phyloP scores from a whole-genome alignment of 1,140 invertebrate genomes.

The Fopius arisanus region DNA sequence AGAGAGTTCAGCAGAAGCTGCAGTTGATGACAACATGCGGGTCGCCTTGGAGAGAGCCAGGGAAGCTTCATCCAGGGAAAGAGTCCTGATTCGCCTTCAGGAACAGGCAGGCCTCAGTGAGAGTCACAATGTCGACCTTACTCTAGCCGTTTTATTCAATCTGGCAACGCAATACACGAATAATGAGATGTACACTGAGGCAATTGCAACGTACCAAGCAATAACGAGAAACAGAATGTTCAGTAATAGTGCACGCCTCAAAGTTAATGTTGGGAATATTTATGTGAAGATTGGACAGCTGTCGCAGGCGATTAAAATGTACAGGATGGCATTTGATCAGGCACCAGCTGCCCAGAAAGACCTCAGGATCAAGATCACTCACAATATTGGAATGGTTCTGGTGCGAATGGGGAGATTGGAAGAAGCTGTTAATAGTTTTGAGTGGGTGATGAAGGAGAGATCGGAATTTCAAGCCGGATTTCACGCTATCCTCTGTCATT shows the following conservation, averaged over 20 bases:
- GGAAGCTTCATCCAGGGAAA: constrained; percentile 93
- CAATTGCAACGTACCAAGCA: constrained; percentile 92
- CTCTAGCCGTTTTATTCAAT: constrained; percentile 93
- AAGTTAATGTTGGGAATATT: constrained; percentile 99
- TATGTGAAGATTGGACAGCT: constrained; percentile 95
- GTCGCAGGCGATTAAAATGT: constrained; percentile 96
- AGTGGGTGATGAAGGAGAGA: constrained; percentile 97
- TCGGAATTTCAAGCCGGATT: constrained; percentile 88
- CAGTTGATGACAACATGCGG: constrained; percentile 68
- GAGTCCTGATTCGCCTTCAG: constrained; percentile 86
- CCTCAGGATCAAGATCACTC: constrained; percentile 94
- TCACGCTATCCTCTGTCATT: constrained; percentile 92
- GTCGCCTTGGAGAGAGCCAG: constrained; percentile 91
- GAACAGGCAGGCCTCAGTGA: constrained; percentile 89
- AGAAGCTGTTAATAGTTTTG: constrained; percentile 95
- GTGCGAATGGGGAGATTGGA: constrained; percentile 95
- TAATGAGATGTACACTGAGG: constrained; percentile 95
- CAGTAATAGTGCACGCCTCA: constrained; percentile 87
- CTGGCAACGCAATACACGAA: constrained; percentile 91
- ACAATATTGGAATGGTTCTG: constrained; percentile 96
- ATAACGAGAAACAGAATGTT: constrained; percentile 88
- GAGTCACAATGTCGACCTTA: constrained; percentile 90
- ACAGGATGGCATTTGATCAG: constrained; percentile 96
- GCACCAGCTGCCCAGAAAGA: constrained; percentile 92
- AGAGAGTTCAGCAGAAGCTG: constrained; percentile 63